These are phyloP conservation scores for Carassius gibelio DNA, from an alignment of 2,113 vertebrate species.

Conservation along the genomic window DNA sequence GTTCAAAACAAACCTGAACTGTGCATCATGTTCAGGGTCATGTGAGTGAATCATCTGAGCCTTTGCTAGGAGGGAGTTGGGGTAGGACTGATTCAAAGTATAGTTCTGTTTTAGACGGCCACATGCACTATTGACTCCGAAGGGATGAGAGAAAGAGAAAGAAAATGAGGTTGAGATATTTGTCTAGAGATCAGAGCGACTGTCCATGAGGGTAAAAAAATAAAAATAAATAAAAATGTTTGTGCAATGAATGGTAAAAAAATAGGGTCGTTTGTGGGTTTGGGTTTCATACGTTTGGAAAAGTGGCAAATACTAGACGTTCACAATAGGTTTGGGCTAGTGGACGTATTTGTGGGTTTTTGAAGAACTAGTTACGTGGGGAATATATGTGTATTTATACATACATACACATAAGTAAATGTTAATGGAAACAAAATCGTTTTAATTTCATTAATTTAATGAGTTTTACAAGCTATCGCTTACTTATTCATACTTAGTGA, in stretches of 20 bases:
- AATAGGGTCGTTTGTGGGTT: background rate
- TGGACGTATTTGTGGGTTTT: background rate
- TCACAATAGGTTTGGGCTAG: background rate
- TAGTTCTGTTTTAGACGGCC: slow-evolving; percentile 44
- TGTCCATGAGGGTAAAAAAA: slow-evolving; percentile 16
- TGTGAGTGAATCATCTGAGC: slow-evolving; percentile 25
- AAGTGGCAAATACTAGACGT: background rate
- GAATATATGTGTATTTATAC: too few relatives aligned
- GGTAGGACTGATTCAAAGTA: slow-evolving; percentile 46
- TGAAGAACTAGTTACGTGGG: too few relatives aligned
- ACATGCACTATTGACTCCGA: slow-evolving; percentile 49
- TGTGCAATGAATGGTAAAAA: slow-evolving; percentile 29
- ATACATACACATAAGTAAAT: too few relatives aligned
- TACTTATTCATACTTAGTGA: too few relatives aligned
- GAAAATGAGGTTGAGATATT: slow-evolving; percentile 18
- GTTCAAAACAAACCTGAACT: slow-evolving; percentile 18
- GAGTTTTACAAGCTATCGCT: background rate
- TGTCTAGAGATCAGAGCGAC: slow-evolving; percentile 33
- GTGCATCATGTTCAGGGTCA: slow-evolving; percentile 18
- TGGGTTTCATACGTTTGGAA: background rate
- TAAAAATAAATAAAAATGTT: too few relatives aligned
- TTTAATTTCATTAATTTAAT: too few relatives aligned
- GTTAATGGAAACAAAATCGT: background rate
- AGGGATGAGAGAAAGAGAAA: slow-evolving; percentile 35
- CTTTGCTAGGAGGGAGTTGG: slow-evolving; percentile 28